Evolutionary conservation across 2,888 invertebrate genomes (phyloP), one percentile per base, ranked within the genome.

Genomic region (Brachypalpus laphriformis): DNA sequence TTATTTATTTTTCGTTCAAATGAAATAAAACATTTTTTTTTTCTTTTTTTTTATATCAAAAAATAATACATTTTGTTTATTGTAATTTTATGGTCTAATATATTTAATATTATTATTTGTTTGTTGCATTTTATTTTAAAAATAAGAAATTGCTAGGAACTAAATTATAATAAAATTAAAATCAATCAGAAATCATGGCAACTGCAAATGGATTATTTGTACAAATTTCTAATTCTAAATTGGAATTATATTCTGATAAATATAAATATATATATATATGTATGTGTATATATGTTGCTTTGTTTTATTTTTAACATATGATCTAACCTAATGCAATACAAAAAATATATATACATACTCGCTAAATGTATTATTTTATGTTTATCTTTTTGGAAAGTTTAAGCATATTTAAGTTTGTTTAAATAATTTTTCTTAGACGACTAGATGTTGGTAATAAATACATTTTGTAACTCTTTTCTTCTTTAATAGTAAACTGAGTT

Each of bases 11-110:
- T n/a, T n/a, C n/a, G n/a, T n/a, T n/a, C n/a, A n/a, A n/a, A n/a
- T n/a, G n/a, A n/a, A n/a, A n/a, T n/a, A n/a, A n/a, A n/a, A n/a
- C n/a, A n/a, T n/a, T n/a, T n/a, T n/a, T n/a, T n/a, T n/a, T n/a
- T n/a, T n/a, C n/a, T n/a, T n/a, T 34, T 45, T n/a, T 63, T 61
- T 63, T 75, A 47, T 75, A 75, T 75, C 31, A 66, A 75, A 75
- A 75, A 75, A 75, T 75, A 75, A 75, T 75, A 75, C 57, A 75
- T 75, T 66, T 66, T n/a, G 37, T 75, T 75, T 75, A 75, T 75
- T 75, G n/a, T 45, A 75, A 65, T 47, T 65, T 54, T 66, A 57
- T 57, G 28, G 28, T 49, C 47, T 66, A 28, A 63, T 45, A 74
- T 28, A 56, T 22, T 11, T 47, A 18, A 61, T 72, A 51, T 63